phyloP scores from a whole-genome alignment of 2,888 invertebrate species.

The Callinectes sapidus region DNA sequence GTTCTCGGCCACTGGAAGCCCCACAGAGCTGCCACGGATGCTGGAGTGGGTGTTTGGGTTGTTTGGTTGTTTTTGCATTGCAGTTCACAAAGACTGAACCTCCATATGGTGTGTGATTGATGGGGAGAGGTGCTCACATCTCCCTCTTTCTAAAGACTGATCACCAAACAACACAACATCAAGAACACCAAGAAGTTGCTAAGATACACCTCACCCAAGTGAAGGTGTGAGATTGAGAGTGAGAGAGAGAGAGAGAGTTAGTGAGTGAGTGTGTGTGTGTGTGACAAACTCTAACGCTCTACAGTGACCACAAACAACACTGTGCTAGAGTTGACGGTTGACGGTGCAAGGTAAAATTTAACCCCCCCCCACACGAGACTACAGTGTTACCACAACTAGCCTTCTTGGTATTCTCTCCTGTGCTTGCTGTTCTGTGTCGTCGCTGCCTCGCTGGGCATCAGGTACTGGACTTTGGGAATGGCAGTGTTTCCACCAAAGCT shows the following conservation, averaged over 20 bases:
- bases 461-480: constrained; percentile 4
- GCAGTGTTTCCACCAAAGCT: constrained; percentile 8
- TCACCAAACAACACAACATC: not conserved
- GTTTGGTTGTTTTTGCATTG: not conserved
- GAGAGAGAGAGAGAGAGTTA: too few relatives aligned
- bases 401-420: constrained; percentile 8
- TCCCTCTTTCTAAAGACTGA: not conserved
- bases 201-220: not conserved
- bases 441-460: not conserved
- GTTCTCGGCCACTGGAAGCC: not conserved
- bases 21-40: not conserved
- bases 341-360: not conserved
- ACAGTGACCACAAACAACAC: not conserved
- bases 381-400: not conserved
- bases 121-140: not conserved
- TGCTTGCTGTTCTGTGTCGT: not conserved
- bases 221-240: too few relatives aligned
- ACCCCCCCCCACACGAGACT: not conserved
- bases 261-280: too few relatives aligned
- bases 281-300: not conserved
- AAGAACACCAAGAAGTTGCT: not conserved
- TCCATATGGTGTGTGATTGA: not conserved
- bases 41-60: not conserved
- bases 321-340: not conserved
- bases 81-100: not conserved